Base-by-base conservation (phyloP, 2,797 vertebrate species). In the Falco peregrinus region DNA sequence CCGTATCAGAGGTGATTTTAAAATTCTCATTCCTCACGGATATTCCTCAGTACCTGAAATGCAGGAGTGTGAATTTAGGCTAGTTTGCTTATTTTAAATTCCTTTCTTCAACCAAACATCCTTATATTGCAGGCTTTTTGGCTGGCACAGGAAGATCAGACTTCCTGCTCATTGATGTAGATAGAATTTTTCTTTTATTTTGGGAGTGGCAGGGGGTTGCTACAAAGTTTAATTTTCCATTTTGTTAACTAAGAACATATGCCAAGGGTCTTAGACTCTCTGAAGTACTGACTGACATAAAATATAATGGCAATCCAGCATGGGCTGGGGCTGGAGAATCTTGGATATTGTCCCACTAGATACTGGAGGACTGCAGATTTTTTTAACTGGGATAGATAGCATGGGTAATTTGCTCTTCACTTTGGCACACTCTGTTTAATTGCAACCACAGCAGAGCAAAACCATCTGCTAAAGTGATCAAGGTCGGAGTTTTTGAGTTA, bases 161-260 rank as follows among this genome's bases (percentile, higher is more conserved):
- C 95, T 97, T 96, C 92, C 69, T 94, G 87, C 92, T 95, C 69
- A 43, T 91, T 92, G 92, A 96, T 94, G 93, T 92, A 93, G 81
- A 96, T 84, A 96, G 94, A 92, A 89, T 91, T 95, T 96, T 96
- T 96, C 91, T 96, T 96, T 97, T 96, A 97, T 96, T 97, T 96
- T 97, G 92, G 94, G 95, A 96, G 94, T 96, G 92, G 92, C 73
- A 74, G 96, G 95, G 94, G 96, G 96, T 97, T 97, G 94, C 93
- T 97, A 53, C 89, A 84, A 97, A 97, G 96, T 96, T 97, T 96
- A 97, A 97, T 95, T 97, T 97, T 97, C 96, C 95, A 96, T 97
- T 97, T 95, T 97, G 94, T 96, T 97, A 97, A 97, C 96, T 92
- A 93, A 96, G 96, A 97, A 96, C 96, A 97, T 97, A 97, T 97